These are phyloP conservation scores for Hydractinia echinata DNA, from an alignment of 30 jellyfish, hydroid and myxozoan species.

Conservation along the genomic window DNA sequence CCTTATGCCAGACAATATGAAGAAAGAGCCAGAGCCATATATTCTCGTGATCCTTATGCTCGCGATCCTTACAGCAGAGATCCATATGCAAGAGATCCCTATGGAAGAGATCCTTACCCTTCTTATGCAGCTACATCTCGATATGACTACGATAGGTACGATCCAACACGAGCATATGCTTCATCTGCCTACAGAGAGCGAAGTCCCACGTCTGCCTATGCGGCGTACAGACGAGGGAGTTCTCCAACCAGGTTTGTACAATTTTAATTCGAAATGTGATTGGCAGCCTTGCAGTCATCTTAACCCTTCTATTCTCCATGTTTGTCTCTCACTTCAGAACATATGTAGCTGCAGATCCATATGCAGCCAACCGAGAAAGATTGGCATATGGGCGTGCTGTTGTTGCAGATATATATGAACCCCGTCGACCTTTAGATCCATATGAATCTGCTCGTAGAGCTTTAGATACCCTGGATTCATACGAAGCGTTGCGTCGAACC, in stretches of 20 bases:
- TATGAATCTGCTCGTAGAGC: slow-evolving; percentile 25
- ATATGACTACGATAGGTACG: slow-evolving; percentile 46
- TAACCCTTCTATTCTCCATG: not conserved
- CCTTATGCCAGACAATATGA: slow-evolving; percentile 39
- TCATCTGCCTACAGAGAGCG: slow-evolving; percentile 16
- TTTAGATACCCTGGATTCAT: not conserved
- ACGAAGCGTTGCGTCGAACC: slow-evolving; percentile 20
- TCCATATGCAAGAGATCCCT: slow-evolving; percentile 58
- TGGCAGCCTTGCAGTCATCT: not conserved
- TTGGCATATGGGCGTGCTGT: slow-evolving; percentile 29
- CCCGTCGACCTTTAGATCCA: slow-evolving; percentile 30
- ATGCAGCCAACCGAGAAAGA: slow-evolving; percentile 39
- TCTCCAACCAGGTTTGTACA: slow-evolving; percentile 1
- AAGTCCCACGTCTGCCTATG: slow-evolving; percentile 17
- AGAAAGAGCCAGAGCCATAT: slow-evolving; percentile 30
- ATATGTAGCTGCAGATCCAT: slow-evolving; percentile 20
- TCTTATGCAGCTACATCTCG: slow-evolving; percentile 29
- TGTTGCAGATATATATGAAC: not conserved
- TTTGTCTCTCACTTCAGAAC: not conserved
- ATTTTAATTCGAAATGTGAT: not conserved
- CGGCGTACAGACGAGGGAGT: slow-evolving; percentile 7
- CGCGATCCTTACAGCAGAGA: slow-evolving; percentile 70
- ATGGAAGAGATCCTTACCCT: slow-evolving; percentile 42
- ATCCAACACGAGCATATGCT: slow-evolving; percentile 49
- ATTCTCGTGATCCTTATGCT: slow-evolving; percentile 60